Base-by-base conservation (phyloP, 2,113 vertebrate species). In the Equus przewalskii region DNA sequence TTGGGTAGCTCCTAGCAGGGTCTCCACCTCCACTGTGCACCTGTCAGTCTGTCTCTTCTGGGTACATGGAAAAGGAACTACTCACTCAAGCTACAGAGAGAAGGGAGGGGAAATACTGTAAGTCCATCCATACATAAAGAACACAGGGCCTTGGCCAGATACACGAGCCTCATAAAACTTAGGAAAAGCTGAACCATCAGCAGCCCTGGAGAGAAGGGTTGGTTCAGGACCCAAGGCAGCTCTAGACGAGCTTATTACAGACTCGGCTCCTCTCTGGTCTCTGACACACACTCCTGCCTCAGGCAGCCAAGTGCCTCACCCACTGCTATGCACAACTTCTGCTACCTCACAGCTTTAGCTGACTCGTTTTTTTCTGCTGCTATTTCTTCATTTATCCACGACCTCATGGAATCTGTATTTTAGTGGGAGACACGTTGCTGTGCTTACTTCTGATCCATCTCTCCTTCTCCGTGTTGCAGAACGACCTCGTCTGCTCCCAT, bases 151-250 rank as follows among this genome's bases (percentile, higher is more conserved):
- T 44, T 89, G 46, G 44, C 54, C 36, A 65, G 49, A 78, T 46
- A 81, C 7, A 96, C n/a, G 70, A 88, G n/a, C 18, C 72, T 84
- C 86, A 81, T 11, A 91, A 81, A 88, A 88, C 64, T 82, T 36
- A 83, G 49, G 4, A 44, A 96, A 91, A 82, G 24, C 3, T 70
- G 58, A 96, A 65, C 26, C 62, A 83, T 79, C 6, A 41, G 60
- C 33, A 65, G 33, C 7, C 49, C 69, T 1, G 6, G 15, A 58
- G 78, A 93, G 86, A 65, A 85, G 65, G 70, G 30, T 18, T 73
- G 26, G 26, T 73, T 92, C 33, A 78, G 72, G 46, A 60, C 58
- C 73, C 54, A 65, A 67, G 41, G 70, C 26, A 78, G 69, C 11
- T n/a, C 67, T 69, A 84, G 36, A 80, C 65, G 14, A 84, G 16